Evolutionary conservation across 2,888 invertebrate genomes (phyloP).

Genomic region (Eupithecia inturbata): DNA sequence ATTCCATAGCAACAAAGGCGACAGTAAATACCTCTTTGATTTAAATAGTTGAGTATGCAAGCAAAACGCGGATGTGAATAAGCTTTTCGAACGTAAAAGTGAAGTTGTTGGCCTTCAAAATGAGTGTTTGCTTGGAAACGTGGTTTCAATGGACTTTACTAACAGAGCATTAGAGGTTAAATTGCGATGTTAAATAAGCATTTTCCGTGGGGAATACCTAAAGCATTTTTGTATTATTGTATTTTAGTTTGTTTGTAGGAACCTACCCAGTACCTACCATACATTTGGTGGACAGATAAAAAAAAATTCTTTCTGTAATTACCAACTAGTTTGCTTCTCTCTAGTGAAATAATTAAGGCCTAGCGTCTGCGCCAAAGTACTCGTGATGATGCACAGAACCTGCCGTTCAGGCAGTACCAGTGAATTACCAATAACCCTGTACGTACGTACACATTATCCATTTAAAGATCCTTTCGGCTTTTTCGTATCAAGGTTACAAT

Average conservation of each 20-base stretch:
- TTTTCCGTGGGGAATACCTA: neutral
- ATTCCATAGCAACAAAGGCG: slow-evolving; percentile 45
- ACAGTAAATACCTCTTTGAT: slow-evolving; percentile 34
- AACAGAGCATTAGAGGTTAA: slow-evolving; percentile 28
- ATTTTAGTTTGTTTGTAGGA: too few species aligned
- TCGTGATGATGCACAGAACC: too few species aligned
- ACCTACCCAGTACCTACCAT: neutral
- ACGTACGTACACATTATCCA: too few species aligned
- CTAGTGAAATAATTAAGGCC: too few species aligned
- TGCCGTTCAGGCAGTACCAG: too few species aligned
- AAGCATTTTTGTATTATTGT: too few species aligned
- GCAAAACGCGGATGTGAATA: slow-evolving; percentile 71
- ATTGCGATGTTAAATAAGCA: neutral
- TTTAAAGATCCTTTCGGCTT: too few species aligned
- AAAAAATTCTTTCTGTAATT: neutral
- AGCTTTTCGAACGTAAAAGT: slow-evolving; percentile 71
- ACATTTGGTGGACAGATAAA: too few species aligned
- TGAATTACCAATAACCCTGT: too few species aligned
- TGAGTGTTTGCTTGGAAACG: slow-evolving; percentile 52
- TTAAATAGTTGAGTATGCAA: slow-evolving; percentile 46
- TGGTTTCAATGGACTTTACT: slow-evolving; percentile 35
- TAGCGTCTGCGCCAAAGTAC: too few species aligned
- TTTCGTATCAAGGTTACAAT: too few species aligned
- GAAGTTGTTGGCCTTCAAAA: slow-evolving; percentile 73
- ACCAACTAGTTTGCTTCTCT: neutral